phyloP scores from a whole-genome alignment of 2,797 vertebrate genomes.

The Chromobotia macracanthus region DNA sequence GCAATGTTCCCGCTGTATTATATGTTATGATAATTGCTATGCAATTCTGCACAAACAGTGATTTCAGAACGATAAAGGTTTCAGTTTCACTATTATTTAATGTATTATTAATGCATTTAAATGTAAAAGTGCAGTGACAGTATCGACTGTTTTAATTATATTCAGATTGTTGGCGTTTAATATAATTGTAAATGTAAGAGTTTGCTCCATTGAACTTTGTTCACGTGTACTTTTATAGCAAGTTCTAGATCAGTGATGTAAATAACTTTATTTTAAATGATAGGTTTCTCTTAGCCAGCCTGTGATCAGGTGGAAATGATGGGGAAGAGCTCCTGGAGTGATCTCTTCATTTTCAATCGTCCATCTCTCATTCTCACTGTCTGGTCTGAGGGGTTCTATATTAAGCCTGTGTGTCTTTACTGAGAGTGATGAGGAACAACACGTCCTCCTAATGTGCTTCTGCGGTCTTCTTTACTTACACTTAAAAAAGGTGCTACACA shows the following conservation, averaged over 20 bases:
- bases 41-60: neutral
- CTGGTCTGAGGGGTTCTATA: conserved; percentile 4
- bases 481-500: too few species aligned
- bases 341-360: neutral
- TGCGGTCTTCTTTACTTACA: too few species aligned
- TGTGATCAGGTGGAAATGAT: conserved; percentile 35
- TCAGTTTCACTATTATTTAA: too few species aligned
- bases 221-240: neutral
- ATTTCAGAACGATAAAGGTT: neutral
- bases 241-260: conserved; percentile 18
- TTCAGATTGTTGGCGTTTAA: neutral
- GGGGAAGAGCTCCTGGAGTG: conserved; percentile 12
- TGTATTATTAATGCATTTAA: too few species aligned
- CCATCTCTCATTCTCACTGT: neutral
- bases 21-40: neutral
- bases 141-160: too few species aligned
- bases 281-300: neutral
- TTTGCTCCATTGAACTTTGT: neutral
- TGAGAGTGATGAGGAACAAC: neutral
- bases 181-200: too few species aligned
- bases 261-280: neutral
- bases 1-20: neutral
- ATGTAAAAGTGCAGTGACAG: too few species aligned
- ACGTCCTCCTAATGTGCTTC: neutral
- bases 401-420: neutral